Base-by-base conservation (phyloP, 2,797 vertebrate genomes). In the Chrysocyon brachyurus region DNA sequence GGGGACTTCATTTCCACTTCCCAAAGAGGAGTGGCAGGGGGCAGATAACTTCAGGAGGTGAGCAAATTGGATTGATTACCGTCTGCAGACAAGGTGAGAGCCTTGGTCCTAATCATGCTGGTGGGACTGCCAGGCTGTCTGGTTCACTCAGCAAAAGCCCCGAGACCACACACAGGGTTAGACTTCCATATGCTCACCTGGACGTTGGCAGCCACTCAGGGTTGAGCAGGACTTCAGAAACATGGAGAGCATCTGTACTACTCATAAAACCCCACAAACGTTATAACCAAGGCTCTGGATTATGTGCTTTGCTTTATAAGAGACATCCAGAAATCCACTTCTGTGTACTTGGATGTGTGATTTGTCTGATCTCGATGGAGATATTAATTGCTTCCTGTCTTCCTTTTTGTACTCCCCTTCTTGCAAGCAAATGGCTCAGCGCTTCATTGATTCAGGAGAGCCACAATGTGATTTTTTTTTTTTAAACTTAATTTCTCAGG, bases 21-120 rank as follows among this genome's bases (percentile, higher is more conserved):
- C 82, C 4, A 10, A 94, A 90, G 84, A 93, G 89, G n/a, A 84
- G 88, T 90, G 96, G 63, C 90, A 97, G 73, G 88, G 94, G 83
- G 12, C 87, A 82, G 92, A 97, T 77, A 88, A 97, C 94, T 97
- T 97, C 15, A 46, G 79, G 95, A 97, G 93, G 61, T 94, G 92
- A 98, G 94, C 91, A 98, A 98, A 98, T 98, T 92, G 95, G 73
- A 94, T 95, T 98, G 98, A 98, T 98, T 97, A 97, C 87, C 66
- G 17, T 87, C 96, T 77, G 97, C 96, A 97, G 93, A 97, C 95
- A 52, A 97, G 97, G 88, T 92, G 96, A 97, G 90, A 81, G 94
- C 97, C 97, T 97, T 52, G n/a, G 94, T 83, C 90, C 61, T 68
- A 59, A 40, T 70, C 40, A 54, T 91, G 96, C 97, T 72, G 90